Percentiles rank a stretch among this genome's conserved stretches.
These are phyloP conservation scores for Chymomyza amoena DNA, from an alignment of 2,888 invertebrate species.

Conservation along the genomic window DNA sequence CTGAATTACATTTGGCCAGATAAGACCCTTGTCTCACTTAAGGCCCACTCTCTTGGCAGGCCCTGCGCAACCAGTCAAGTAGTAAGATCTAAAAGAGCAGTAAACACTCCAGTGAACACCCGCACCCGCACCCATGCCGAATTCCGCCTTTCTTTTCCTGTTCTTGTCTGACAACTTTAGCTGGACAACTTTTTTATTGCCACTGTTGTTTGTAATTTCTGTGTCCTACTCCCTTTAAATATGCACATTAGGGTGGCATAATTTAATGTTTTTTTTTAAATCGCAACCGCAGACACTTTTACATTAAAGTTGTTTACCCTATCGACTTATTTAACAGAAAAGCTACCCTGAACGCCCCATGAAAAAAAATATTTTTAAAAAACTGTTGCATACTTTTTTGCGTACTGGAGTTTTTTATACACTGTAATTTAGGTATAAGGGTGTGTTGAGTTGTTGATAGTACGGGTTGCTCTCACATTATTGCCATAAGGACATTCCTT, in stretches of 20 bases:
- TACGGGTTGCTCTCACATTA: too few relatives aligned
- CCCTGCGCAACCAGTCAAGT: slow-evolving; percentile 5
- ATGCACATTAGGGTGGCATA: not conserved
- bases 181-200: slow-evolving; percentile 30
- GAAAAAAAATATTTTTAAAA: too few relatives aligned
- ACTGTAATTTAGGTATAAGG: too few relatives aligned
- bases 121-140: slow-evolving; percentile 3
- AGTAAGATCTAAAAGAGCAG: not conserved
- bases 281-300: too few relatives aligned
- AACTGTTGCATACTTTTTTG: too few relatives aligned
- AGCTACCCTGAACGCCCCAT: too few relatives aligned
- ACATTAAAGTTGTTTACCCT: too few relatives aligned
- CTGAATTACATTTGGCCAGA: not conserved
- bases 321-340: too few relatives aligned
- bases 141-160: slow-evolving; percentile 20
- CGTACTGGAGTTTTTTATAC: too few relatives aligned
- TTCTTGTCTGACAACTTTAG: slow-evolving; percentile 31
- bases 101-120: not conserved
- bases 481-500: too few relatives aligned
- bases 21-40: not conserved
- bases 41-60: not conserved
- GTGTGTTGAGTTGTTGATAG: too few relatives aligned
- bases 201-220: not conserved
- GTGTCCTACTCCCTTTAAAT: not conserved
- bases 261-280: too few relatives aligned